Evolutionary conservation across 2,888 invertebrate species (phyloP).

Genomic region (Lasiommata megera): DNA sequence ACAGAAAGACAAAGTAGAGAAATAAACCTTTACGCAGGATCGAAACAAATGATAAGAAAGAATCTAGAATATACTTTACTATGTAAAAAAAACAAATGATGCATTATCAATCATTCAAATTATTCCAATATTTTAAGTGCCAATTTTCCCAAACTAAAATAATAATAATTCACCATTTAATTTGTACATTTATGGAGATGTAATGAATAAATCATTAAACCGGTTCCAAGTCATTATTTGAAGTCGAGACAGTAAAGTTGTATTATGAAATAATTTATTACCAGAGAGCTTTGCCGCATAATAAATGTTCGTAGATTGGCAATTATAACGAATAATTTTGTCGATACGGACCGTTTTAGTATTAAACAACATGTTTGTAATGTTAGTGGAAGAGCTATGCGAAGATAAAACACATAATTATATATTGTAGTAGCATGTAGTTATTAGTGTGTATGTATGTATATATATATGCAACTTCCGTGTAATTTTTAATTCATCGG

Average conservation of each 20-base stretch:
- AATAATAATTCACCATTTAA: constrained; percentile 2
- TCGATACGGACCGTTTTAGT: constrained; percentile 6
- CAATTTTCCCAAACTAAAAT: background rate
- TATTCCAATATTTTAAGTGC: no score
- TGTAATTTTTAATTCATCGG: no score
- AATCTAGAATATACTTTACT: no score
- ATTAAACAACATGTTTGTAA: constrained; percentile 5
- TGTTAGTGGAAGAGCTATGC: background rate
- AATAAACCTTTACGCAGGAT: no score
- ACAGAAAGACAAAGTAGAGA: no score
- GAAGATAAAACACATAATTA: no score
- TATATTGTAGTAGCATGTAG: no score
- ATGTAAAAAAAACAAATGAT: no score
- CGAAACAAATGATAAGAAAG: no score
- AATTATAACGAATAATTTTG: constrained; percentile 15
- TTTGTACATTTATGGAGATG: constrained; percentile 6
- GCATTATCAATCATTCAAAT: no score
- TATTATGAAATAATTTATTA: constrained; percentile 22
- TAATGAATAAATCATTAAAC: constrained; percentile 18
- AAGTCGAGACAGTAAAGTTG: constrained; percentile 13
- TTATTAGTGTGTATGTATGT: no score
- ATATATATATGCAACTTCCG: no score
- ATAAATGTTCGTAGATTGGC: constrained; percentile 24
- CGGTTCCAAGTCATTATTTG: constrained; percentile 15
- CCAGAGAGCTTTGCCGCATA: constrained; percentile 15